A percentile compares a stretch with the other conserved stretches of the same genome.
Evolutionary conservation across 2,113 vertebrate species (phyloP).

Genomic region (Glaucidium brasilianum): DNA sequence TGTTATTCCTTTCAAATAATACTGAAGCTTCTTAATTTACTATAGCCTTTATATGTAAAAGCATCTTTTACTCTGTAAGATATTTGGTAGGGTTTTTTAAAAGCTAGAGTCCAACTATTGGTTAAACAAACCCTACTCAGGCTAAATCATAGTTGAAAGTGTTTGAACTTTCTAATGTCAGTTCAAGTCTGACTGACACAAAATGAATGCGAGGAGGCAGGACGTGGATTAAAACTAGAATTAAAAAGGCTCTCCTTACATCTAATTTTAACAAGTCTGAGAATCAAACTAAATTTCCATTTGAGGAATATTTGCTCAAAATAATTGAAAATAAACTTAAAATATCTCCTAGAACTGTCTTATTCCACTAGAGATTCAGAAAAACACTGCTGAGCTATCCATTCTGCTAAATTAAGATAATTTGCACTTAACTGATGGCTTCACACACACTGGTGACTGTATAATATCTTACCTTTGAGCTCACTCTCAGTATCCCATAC

Average conservation of each 20-base stretch:
- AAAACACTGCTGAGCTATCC: background rate
- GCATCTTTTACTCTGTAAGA: background rate
- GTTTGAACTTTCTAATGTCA: background rate
- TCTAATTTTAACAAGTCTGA: background rate
- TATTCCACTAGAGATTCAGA: background rate
- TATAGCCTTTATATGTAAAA: background rate
- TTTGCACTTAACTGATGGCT: background rate
- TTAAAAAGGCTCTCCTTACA: background rate
- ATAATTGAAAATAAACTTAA: background rate
- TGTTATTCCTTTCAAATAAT: background rate
- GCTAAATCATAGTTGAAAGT: background rate
- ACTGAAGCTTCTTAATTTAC: background rate
- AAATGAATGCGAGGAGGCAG: background rate
- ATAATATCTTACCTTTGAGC: background rate
- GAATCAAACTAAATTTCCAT: background rate
- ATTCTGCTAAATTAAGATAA: background rate
- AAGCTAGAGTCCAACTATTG: background rate
- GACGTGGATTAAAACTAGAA: background rate
- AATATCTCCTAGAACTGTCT: background rate
- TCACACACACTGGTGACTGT: background rate
- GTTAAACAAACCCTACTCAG: background rate
- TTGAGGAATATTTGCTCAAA: background rate
- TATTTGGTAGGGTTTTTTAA: background rate
- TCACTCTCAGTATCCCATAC: background rate
- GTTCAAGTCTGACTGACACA: background rate